Conservation (phyloP, 2,888 invertebrate species). For the Apodemia duryi region DNA sequence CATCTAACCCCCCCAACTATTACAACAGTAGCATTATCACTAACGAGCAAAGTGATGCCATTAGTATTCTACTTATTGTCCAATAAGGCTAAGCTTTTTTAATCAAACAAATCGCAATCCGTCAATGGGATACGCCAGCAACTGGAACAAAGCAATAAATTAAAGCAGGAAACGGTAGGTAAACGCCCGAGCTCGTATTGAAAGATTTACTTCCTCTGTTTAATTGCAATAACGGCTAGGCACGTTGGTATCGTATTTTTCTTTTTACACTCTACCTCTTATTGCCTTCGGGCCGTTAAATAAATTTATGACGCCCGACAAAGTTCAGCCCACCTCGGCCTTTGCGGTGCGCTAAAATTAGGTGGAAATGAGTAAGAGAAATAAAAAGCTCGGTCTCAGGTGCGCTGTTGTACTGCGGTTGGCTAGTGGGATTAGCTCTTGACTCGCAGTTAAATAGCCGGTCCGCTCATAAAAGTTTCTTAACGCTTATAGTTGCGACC, state of each 20-base stretch:
- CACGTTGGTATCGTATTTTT: constrained; percentile 80
- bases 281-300: constrained; percentile 78
- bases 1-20: not conserved
- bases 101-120: constrained; percentile 76
- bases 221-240: constrained; percentile 80
- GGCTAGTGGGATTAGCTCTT: constrained; percentile 68
- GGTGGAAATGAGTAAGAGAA: constrained; percentile 72
- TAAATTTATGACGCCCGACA: constrained; percentile 78
- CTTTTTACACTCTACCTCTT: constrained; percentile 79
- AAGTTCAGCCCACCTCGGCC: constrained; percentile 75
- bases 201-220: constrained; percentile 80
- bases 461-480: constrained; percentile 73
- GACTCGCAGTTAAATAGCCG: constrained; percentile 69
- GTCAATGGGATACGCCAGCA: constrained; percentile 72
- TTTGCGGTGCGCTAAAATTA: constrained; percentile 63
- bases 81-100: constrained; percentile 66
- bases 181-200: constrained; percentile 74
- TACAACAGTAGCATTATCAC: constrained; percentile 4
- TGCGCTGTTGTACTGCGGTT: constrained; percentile 53
- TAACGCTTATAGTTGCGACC: constrained; percentile 69
- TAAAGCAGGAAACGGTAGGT: constrained; percentile 72
- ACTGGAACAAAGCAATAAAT: constrained; percentile 79
- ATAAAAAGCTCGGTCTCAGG: constrained; percentile 73
- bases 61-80: constrained; percentile 9
- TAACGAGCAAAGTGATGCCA: constrained; percentile 10